A percentile compares a stretch with the other conserved stretches of the same genome.
Evolutionary conservation across 2,113 vertebrate species (phyloP).

Genomic region (Tragelaphus scriptus): DNA sequence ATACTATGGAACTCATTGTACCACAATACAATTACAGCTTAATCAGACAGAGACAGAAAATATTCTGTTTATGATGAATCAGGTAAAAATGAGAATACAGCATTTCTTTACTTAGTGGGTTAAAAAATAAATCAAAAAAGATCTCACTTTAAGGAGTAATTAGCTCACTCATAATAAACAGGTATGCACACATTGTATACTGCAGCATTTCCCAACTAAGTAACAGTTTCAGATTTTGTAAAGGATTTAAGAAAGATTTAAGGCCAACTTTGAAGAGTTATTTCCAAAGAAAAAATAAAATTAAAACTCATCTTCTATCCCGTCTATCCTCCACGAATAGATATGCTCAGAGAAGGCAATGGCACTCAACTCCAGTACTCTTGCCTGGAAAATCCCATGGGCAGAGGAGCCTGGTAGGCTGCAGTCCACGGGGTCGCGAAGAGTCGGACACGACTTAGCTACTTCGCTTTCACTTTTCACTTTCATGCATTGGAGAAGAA

Average conservation of each 20-base stretch:
- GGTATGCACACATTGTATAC: background rate
- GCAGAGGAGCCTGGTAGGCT: no score
- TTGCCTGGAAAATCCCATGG: no score
- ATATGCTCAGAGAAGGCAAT: background rate
- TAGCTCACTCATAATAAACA: background rate
- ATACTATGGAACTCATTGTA: background rate
- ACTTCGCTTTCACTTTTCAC: no score
- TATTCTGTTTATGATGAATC: background rate
- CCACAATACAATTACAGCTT: background rate
- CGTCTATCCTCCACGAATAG: background rate
- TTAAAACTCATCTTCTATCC: background rate
- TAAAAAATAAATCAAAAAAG: background rate
- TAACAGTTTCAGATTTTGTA: background rate
- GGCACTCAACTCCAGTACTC: no score
- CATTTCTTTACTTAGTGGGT: background rate
- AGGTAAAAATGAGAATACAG: background rate
- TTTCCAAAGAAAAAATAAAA: background rate
- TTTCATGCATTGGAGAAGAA: no score
- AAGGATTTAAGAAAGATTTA: background rate
- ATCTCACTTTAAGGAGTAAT: background rate
- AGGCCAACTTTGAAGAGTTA: background rate
- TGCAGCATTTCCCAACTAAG: background rate
- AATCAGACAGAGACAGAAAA: background rate
- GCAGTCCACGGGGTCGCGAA: no score
- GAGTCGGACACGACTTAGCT: no score